A percentile compares a stretch with the other conserved stretches of the same genome.
Evolutionary conservation across 1,140 invertebrate genomes (phyloP).

Genomic region (Anastatus disparis): DNA sequence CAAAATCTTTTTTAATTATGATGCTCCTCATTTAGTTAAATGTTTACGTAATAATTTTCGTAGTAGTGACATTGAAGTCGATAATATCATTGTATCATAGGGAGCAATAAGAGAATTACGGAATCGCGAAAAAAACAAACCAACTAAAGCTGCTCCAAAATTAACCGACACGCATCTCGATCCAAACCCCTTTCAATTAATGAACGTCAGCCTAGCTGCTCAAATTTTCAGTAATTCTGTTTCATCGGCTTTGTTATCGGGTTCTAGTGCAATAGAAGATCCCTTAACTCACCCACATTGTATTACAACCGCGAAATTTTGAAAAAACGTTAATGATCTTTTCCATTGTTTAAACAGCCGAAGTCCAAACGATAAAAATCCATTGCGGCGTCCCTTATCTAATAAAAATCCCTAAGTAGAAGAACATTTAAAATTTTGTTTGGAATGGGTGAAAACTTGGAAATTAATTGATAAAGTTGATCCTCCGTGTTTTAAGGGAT

Average conservation of each 20-base stretch:
- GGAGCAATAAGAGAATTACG: neutral
- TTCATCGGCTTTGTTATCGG: constrained; percentile 29
- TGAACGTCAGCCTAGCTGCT: constrained; percentile 38
- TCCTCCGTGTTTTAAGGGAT: constrained; percentile 1
- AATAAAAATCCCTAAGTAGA: neutral
- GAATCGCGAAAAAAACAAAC: neutral
- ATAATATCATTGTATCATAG: neutral
- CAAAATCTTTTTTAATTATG: constrained; percentile 1
- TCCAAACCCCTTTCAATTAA: constrained; percentile 28
- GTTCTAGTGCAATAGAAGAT: constrained; percentile 3
- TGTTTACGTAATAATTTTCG: constrained; percentile 25
- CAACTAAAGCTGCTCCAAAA: constrained; percentile 32
- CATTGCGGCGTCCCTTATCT: constrained; percentile 25
- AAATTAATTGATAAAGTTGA: neutral
- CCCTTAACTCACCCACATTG: constrained; percentile 19
- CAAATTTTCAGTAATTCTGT: constrained; percentile 43
- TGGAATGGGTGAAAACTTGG: neutral
- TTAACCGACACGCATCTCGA: constrained; percentile 35
- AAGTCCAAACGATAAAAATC: constrained; percentile 26
- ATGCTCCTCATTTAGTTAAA: constrained; percentile 30
- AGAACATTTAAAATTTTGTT: neutral
- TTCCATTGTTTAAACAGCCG: constrained; percentile 46
- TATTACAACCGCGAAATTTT: constrained; percentile 36
- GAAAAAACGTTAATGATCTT: constrained; percentile 36
- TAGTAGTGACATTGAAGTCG: neutral